Conservation (phyloP, 2,888 invertebrate species). For the Balanococcus diminutus region DNA sequence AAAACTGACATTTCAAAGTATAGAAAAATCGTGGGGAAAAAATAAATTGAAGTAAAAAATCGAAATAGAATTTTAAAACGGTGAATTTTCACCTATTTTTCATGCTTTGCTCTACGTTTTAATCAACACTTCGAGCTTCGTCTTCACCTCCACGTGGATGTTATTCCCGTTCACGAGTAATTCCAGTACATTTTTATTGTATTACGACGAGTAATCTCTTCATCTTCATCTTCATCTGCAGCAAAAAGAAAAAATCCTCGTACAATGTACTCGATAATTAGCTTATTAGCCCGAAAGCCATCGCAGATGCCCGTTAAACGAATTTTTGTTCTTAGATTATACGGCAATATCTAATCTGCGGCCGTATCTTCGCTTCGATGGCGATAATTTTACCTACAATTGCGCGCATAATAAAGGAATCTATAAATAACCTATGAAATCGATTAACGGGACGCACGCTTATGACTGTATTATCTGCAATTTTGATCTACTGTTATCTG, state of each 20-base stretch:
- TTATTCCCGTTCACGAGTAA: neutral
- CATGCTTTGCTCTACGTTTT: too few relatives aligned
- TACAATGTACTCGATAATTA: neutral
- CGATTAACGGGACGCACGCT: constrained; percentile 7
- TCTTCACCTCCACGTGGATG: neutral
- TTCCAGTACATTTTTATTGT: neutral
- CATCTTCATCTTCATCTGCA: neutral
- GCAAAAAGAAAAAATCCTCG: neutral
- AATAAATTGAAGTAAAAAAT: too few relatives aligned
- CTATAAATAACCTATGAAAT: constrained; percentile 15
- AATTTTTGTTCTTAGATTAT: neutral
- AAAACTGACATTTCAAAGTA: too few relatives aligned
- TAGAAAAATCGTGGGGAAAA: too few relatives aligned
- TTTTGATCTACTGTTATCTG: neutral
- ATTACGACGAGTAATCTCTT: neutral
- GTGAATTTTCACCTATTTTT: too few relatives aligned
- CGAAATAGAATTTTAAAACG: too few relatives aligned
- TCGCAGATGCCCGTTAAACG: neutral
- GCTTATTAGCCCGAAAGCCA: neutral
- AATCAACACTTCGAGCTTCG: too few relatives aligned
- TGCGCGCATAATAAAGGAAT: neutral
- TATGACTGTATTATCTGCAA: neutral
- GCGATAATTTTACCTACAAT: neutral
- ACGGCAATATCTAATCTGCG: neutral
- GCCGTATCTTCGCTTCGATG: neutral